A percentile compares a stretch with the other conserved stretches of the same genome.
These are phyloP conservation scores for Athetis lepigone DNA, from an alignment of 2,888 invertebrate genomes.

Conservation along the genomic window DNA sequence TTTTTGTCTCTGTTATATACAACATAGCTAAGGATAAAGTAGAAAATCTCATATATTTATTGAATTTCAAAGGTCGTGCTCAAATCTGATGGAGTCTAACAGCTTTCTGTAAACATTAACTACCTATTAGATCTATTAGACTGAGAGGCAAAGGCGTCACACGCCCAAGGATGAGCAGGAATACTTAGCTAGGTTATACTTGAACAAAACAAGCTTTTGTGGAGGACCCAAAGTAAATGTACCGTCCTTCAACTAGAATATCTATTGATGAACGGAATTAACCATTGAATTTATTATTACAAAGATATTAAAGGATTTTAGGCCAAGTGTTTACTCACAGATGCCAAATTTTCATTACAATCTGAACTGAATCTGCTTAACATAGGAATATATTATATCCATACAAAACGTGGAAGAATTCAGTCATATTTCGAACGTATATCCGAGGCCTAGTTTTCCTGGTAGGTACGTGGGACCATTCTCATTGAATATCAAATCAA, in stretches of 20 bases:
- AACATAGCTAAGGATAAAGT: conserved; percentile 61
- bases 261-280: conserved; percentile 64
- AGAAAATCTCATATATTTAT: conserved; percentile 60
- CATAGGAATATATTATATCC: conserved; percentile 57
- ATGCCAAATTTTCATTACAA: conserved; percentile 70
- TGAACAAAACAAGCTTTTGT: conserved; percentile 62
- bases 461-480: conserved; percentile 88
- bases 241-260: conserved; percentile 83
- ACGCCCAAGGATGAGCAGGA: conserved; percentile 63
- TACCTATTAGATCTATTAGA: conserved; percentile 70
- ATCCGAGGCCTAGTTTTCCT: conserved; percentile 83
- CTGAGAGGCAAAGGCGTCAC: conserved; percentile 70
- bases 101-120: conserved; percentile 54
- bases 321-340: conserved; percentile 73
- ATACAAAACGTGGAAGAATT: conserved; percentile 45
- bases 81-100: conserved; percentile 62
- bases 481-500: conserved; percentile 85
- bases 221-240: conserved; percentile 76
- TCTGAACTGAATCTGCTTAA: conserved; percentile 57
- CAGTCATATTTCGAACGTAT: conserved; percentile 57
- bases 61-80: conserved; percentile 62
- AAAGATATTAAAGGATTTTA: conserved; percentile 64
- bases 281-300: conserved; percentile 67
- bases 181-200: conserved; percentile 63
- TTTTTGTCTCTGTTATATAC: conserved; percentile 61